Base-by-base conservation (phyloP, 1,140 invertebrate species). In the Drosophila biarmipes region DNA sequence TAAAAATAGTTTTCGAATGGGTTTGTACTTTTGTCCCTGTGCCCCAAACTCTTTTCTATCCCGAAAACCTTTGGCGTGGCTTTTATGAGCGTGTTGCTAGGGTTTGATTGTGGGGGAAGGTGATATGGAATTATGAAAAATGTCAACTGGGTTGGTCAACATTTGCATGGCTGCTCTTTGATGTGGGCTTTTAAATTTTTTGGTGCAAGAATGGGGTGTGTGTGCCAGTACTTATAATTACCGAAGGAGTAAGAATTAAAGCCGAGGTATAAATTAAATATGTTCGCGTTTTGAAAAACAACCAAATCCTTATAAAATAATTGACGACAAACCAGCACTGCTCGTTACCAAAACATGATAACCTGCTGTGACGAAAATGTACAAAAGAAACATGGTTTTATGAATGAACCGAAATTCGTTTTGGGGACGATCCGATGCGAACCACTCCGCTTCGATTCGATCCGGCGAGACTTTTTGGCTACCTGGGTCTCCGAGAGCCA, bases 1-100 rank as follows among this genome's bases (percentile, higher is more conserved):
- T 86, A 89, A 86, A 86, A 86, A 87, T 76, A 78, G 73, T 71
- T 86, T 69, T 79, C 34, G 53, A 59, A 67, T 74, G 56, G 54
- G 17, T 24, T 49, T 31, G 31, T 31, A 37, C 64, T 19, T 45
- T 21, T 29, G n/a, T 11, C 4, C 12, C 19, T 35, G 6, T 1
- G n/a, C 12, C 21, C 31, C 1, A 6, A 49, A 49, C 46, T 1
- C 8, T 27, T 55, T 17, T n/a, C 17, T 40, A 31, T 54, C n/a
- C 17, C 15, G 34, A 29, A 48, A 21, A 21, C 21, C 21, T 34
- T 66, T 78, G 61, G 77, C 72, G 78, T 80, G 77, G 81, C 63
- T 81, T 86, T 86, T 81, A 81, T 81, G 69, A 59, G 63, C 82
- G 78, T 86, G 81, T 61, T 78, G 63, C 56, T 43, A 19, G 7